These are phyloP conservation scores for Callyntrura guangdongensis DNA, from an alignment of 2,888 invertebrate species.

Conservation along the genomic window DNA sequence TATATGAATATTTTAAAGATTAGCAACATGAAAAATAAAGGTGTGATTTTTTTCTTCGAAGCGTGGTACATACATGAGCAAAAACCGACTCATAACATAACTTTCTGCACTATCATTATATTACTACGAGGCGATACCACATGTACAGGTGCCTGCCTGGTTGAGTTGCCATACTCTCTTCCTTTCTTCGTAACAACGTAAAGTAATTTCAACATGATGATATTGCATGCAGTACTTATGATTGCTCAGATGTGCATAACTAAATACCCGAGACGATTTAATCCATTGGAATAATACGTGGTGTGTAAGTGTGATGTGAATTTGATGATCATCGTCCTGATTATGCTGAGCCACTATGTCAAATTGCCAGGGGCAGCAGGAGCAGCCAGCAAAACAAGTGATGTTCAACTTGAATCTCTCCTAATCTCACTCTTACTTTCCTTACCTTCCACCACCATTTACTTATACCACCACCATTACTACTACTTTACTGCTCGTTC, in stretches of 20 bases:
- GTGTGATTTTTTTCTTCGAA: conserved; percentile 41
- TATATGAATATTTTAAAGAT: conserved; percentile 29
- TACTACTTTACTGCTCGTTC: conserved; percentile 50
- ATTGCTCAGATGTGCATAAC: conserved; percentile 20
- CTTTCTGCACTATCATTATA: conserved; percentile 27
- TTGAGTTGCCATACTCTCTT: neutral
- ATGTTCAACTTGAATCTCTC: conserved; percentile 60
- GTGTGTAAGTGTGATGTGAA: conserved; percentile 24
- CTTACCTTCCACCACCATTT: conserved; percentile 51
- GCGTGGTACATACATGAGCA: conserved; percentile 23
- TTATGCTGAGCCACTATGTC: conserved; percentile 56
- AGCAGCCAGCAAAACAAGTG: conserved; percentile 57
- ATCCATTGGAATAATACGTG: conserved; percentile 51
- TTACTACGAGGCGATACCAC: conserved; percentile 4
- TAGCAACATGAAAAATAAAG: neutral
- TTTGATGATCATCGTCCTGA: conserved; percentile 38
- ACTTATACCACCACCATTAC: conserved; percentile 27
- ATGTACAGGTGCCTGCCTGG: neutral
- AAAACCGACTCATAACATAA: neutral
- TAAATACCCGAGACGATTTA: conserved; percentile 60
- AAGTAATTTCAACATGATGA: conserved; percentile 14
- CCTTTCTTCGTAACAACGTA: neutral
- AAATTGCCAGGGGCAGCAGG: conserved; percentile 73
- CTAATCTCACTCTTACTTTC: conserved; percentile 73
- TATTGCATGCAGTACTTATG: conserved; percentile 24